Conservation (phyloP, 1,140 invertebrate genomes). For the Thaumatotibia leucotreta region DNA sequence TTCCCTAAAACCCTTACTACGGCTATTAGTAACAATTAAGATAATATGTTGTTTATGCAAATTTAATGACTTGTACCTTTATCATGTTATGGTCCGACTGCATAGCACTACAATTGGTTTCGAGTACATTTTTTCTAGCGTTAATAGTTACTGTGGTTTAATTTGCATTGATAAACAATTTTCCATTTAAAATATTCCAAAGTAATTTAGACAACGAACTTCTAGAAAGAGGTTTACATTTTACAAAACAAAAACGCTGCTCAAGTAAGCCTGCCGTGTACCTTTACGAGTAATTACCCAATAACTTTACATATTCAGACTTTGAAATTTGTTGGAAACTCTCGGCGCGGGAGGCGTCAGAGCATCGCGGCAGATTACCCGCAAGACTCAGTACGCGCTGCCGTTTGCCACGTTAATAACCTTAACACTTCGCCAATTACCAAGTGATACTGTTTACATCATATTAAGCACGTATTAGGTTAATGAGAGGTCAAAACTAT, state of each 20-base stretch:
- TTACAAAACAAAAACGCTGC: no score
- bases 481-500: background rate
- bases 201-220: no score
- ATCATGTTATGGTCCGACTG: no score
- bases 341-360: conserved; percentile 1
- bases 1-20: conserved; percentile 36
- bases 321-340: conserved; percentile 5
- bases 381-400: background rate
- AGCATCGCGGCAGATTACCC: conserved; percentile 10
- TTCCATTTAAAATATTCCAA: no score
- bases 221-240: no score
- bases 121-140: no score
- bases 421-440: conserved; percentile 3
- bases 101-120: no score
- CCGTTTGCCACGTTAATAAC: conserved; percentile 8
- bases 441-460: background rate
- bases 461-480: background rate
- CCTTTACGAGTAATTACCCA: background rate
- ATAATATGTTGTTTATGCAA: background rate
- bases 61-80: background rate
- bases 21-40: conserved; percentile 10
- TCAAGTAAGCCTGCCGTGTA: no score
- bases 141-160: no score
- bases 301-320: conserved; percentile 7
- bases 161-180: no score